Base-by-base conservation (phyloP, 1,140 invertebrate genomes). In the Pseudobourletiella spinata region DNA sequence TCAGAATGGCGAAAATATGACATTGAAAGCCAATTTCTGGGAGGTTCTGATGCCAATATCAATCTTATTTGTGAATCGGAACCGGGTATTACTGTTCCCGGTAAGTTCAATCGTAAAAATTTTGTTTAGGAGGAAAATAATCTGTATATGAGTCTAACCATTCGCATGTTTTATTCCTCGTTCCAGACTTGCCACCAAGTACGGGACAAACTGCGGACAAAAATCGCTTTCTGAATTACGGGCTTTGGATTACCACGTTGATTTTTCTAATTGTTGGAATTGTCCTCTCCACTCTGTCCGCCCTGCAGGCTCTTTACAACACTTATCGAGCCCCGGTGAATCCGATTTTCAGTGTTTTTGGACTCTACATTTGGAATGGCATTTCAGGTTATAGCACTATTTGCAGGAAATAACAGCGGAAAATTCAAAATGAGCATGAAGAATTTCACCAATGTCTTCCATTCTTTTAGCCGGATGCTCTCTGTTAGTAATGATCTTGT, bases 291-390 rank as follows among this genome's bases (percentile, higher is more conserved):
- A 30, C 51, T 4, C 26, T 64, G 2, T 20, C 46, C 28, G 57
- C 42, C 35, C 77, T 86, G 25, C 85, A 89, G 71, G 82, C 86
- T 16, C 80, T 87, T 29, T 80, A 88, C 51, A 89, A 89, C 71
- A 84, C 86, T 2, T 83, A 84, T 30, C 4, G 44, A 26, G 22
- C 48, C 3, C 62, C 62, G 35, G 15, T 8, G 24, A 24, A 61
- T 26, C 58, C 59, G 15, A 50, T 61, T n/a, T 57, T 57, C 11
- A 46, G 51, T 30, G 28, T 86, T 15, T 78, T 82, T 16, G 87
- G 87, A 16, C 78, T 91, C 42, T 89, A 88, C 71, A 71, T 88
- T 6, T 89, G 86, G 82, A 90, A 90, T 75, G 79, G 78, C 26
- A 71, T 86, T 64, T 82, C 84, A 67, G 74, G 87, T 89, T n/a